These are phyloP conservation scores for Babyrousa celebensis DNA, from an alignment of 2,797 vertebrate species.

Conservation along the genomic window DNA sequence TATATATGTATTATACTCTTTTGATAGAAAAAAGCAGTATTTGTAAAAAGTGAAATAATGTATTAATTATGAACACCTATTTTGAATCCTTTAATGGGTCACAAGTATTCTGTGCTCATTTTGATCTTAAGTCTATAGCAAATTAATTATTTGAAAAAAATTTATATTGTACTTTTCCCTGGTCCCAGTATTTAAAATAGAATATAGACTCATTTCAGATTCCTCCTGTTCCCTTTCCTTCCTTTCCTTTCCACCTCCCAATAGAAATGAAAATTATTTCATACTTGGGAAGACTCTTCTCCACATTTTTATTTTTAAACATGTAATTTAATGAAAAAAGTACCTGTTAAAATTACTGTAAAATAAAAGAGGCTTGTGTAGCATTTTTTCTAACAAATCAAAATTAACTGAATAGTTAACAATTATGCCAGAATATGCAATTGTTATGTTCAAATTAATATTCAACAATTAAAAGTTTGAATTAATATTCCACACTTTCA, in stretches of 20 bases:
- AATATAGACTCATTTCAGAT: background rate
- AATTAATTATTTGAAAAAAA: slow-evolving; percentile 11
- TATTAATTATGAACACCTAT: slow-evolving; percentile 2
- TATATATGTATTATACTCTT: background rate
- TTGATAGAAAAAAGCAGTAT: background rate
- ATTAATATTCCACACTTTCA: slow-evolving; percentile 64
- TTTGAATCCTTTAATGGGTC: slow-evolving; percentile 2
- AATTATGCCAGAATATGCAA: background rate
- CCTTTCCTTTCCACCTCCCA: background rate
- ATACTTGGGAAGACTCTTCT: background rate
- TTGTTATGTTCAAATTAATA: slow-evolving; percentile 34
- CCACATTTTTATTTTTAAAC: slow-evolving; percentile 10
- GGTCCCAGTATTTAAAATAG: background rate
- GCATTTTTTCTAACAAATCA: background rate
- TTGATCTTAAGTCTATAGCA: background rate
- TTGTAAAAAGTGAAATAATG: background rate
- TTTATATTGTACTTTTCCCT: background rate
- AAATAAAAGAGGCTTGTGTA: background rate
- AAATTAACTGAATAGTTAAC: slow-evolving; percentile 22
- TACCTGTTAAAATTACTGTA: background rate
- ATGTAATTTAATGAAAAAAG: background rate
- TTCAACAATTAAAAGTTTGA: slow-evolving; percentile 67
- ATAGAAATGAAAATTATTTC: background rate
- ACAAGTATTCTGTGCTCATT: background rate
- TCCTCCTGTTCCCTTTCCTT: background rate